phyloP scores from a whole-genome alignment of 2,113 vertebrate species.

The Nettapus auritus region DNA sequence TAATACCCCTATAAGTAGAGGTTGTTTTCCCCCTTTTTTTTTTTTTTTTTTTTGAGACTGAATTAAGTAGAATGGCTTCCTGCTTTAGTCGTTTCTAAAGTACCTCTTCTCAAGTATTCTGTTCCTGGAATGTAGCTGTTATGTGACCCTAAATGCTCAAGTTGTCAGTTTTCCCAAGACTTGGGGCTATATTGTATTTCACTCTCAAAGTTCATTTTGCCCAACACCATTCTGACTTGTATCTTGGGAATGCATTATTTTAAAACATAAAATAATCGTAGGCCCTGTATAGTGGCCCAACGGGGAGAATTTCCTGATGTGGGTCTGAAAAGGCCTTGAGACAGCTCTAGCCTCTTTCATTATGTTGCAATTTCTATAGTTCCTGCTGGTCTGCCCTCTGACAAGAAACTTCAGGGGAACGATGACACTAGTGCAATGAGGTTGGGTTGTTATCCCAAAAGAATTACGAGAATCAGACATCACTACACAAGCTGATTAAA shows the following conservation, averaged over 20 bases:
- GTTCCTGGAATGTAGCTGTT: background rate
- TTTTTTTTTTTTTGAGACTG: background rate
- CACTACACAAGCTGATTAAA: background rate
- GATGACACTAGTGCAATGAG: rapidly evolving
- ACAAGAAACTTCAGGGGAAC: background rate
- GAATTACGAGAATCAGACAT: background rate
- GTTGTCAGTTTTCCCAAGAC: background rate
- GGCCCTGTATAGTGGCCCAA: background rate
- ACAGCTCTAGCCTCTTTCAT: background rate
- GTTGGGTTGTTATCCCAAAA: background rate
- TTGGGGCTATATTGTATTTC: background rate
- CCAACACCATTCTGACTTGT: background rate
- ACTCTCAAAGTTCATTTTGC: background rate
- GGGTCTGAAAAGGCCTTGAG: background rate
- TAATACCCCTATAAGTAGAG: background rate
- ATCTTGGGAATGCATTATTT: background rate
- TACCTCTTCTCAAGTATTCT: background rate
- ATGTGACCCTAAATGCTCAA: rapidly evolving
- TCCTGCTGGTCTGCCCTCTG: background rate
- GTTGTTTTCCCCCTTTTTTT: background rate
- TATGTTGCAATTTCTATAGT: background rate
- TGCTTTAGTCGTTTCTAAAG: background rate
- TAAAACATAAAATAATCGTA: background rate
- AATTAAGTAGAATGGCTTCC: background rate
- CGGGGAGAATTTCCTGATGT: background rate